Percentiles rank a stretch among this genome's conserved stretches.
Conservation (phyloP, 1,140 invertebrate species). For the Cecropterus lyciades region DNA sequence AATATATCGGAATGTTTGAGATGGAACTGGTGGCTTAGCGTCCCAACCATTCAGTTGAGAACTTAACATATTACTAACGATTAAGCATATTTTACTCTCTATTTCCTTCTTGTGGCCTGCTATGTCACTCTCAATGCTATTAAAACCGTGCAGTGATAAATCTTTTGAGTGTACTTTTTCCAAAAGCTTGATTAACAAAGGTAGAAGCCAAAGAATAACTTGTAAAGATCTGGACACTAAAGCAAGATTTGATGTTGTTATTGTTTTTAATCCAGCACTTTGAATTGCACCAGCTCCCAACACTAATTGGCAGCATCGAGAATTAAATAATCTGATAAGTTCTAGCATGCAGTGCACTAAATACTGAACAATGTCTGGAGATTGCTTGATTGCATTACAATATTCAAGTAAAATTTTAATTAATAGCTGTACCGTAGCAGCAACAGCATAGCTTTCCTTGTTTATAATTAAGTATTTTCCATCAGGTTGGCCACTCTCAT, state of each 20-base stretch:
- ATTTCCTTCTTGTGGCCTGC: conserved; percentile 96
- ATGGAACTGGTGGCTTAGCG: conserved; percentile 97
- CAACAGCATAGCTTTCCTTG: conserved; percentile 93
- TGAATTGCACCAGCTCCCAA: conserved; percentile 97
- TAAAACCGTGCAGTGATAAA: conserved; percentile 83
- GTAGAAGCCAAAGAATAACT: conserved; percentile 91
- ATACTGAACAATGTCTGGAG: conserved; percentile 87
- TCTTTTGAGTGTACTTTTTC: conserved; percentile 82
- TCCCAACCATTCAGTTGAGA: conserved; percentile 94
- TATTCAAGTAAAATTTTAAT: conserved; percentile 96
- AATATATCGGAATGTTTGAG: conserved; percentile 95
- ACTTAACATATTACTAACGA: conserved; percentile 93
- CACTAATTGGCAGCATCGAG: conserved; percentile 96
- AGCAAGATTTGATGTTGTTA: conserved; percentile 97
- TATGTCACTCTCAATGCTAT: conserved; percentile 91
- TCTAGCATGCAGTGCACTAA: conserved; percentile 93
- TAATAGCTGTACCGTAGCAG: conserved; percentile 93
- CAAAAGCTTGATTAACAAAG: conserved; percentile 89
- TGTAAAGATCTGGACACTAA: conserved; percentile 95
- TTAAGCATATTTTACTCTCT: conserved; percentile 94
- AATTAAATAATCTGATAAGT: conserved; percentile 95
- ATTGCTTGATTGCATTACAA: conserved; percentile 90
- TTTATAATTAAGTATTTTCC: conserved; percentile 88
- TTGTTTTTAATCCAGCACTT: conserved; percentile 97
- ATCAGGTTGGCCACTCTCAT: conserved; percentile 71